Conservation (phyloP, 2,888 invertebrate species). For the Drosophila atroscutellata region DNA sequence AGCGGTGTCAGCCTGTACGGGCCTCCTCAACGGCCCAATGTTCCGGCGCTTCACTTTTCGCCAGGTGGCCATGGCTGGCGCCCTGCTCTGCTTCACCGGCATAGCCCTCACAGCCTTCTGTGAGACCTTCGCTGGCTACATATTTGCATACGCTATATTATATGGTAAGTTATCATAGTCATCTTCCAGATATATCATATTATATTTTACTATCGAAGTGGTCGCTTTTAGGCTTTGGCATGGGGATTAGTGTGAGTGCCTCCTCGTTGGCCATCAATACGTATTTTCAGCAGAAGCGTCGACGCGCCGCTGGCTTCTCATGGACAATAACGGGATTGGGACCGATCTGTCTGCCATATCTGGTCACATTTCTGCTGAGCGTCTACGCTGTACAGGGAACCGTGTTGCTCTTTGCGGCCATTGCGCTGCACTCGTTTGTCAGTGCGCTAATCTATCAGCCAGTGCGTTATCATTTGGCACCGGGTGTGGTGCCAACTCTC, state of each 20-base stretch:
- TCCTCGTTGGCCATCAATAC: constrained; percentile 90
- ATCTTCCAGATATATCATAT: background rate
- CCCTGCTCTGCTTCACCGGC: constrained; percentile 87
- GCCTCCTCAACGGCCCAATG: constrained; percentile 89
- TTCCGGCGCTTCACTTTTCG: constrained; percentile 89
- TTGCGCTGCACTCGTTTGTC: constrained; percentile 89
- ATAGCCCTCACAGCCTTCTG: constrained; percentile 88
- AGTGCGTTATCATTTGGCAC: constrained; percentile 88
- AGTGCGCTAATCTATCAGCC: constrained; percentile 90
- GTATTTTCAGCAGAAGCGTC: constrained; percentile 89
- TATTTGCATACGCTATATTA: constrained; percentile 88
- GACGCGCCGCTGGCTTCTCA: constrained; percentile 89
- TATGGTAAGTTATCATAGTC: constrained; percentile 87
- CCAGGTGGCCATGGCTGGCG: constrained; percentile 88
- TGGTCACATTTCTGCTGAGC: constrained; percentile 88
- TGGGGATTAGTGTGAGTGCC: constrained; percentile 89
- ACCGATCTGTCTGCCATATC: constrained; percentile 90
- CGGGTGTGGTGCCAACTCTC: constrained; percentile 55
- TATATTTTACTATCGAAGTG: background rate
- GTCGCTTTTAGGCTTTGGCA: constrained; percentile 85
- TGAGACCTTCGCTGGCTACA: constrained; percentile 88
- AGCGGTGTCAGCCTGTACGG: constrained; percentile 89
- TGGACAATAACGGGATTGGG: constrained; percentile 91
- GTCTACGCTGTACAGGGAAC: constrained; percentile 89
- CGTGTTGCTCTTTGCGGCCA: constrained; percentile 88